A percentile compares a stretch with the other conserved stretches of the same genome.
Conservation (phyloP, 2,888 invertebrate species). For the Acrocera orbiculus region DNA sequence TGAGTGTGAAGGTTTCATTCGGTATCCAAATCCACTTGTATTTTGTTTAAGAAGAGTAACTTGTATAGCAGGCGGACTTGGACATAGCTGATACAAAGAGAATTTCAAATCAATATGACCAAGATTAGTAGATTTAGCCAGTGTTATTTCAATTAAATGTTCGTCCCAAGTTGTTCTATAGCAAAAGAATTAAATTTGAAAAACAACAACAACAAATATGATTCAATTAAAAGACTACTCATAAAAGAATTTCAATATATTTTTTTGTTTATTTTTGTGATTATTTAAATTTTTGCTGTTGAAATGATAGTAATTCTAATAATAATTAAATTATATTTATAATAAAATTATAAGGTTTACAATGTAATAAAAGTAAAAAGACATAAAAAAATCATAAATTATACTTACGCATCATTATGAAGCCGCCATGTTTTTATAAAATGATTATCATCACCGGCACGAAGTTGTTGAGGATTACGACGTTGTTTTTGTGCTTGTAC, state of each 20-base stretch:
- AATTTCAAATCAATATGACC: slow-evolving; percentile 87
- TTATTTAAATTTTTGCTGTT: no score
- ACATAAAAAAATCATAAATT: not conserved
- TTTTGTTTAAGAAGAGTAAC: slow-evolving; percentile 52
- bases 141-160: slow-evolving; percentile 73
- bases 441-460: slow-evolving; percentile 45
- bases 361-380: no score
- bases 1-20: slow-evolving; percentile 31
- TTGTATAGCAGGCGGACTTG: slow-evolving; percentile 62
- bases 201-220: no score
- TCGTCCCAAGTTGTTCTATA: slow-evolving; percentile 72
- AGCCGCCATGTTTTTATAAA: slow-evolving; percentile 75
- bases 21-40: slow-evolving; percentile 45
- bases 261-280: no score
- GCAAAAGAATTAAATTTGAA: no score
- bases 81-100: slow-evolving; percentile 58
- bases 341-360: no score
- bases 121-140: slow-evolving; percentile 58
- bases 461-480: slow-evolving; percentile 63
- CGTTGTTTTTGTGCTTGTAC: slow-evolving; percentile 82
- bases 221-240: no score
- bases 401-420: slow-evolving; percentile 58
- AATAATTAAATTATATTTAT: no score
- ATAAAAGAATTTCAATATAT: no score
- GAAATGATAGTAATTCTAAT: no score